A percentile compares a stretch with the other conserved stretches of the same genome.
Conservation (phyloP, 2,797 vertebrate genomes). For the Rhynchonycteris naso region DNA sequence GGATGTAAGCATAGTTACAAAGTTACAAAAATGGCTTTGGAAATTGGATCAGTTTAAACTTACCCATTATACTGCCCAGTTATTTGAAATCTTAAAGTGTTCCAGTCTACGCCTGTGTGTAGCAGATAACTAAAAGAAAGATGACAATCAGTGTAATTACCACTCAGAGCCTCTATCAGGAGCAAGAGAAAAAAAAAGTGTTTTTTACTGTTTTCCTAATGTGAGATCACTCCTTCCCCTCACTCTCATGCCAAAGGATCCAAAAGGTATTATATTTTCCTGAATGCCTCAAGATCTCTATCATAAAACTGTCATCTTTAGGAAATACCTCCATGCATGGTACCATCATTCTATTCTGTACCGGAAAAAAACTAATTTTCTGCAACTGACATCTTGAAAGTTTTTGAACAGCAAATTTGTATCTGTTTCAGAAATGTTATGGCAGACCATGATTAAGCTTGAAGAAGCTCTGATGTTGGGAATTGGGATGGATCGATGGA, state of each 20-base stretch:
- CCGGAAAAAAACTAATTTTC: not conserved
- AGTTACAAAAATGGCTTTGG: not conserved
- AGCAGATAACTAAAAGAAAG: not conserved
- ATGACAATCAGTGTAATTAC: not conserved
- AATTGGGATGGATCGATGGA: not conserved
- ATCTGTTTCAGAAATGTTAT: not conserved
- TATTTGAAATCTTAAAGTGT: not conserved
- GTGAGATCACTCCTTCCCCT: not conserved
- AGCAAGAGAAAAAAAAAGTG: not conserved
- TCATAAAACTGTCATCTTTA: not conserved
- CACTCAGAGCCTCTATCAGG: not conserved
- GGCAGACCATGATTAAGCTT: not conserved
- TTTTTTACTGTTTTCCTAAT: not conserved
- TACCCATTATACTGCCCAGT: not conserved
- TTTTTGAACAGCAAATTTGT: not conserved
- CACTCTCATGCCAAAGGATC: not conserved
- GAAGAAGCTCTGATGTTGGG: not conserved
- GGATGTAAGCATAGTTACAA: not conserved
- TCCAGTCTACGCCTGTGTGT: not conserved
- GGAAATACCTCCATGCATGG: not conserved
- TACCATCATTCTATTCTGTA: not conserved
- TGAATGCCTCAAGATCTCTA: not conserved
- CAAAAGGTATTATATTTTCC: not conserved
- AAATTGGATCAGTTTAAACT: not conserved
- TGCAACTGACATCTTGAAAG: not conserved